Base-by-base conservation (phyloP, 2,797 vertebrate species). In the Botia kubotai region DNA sequence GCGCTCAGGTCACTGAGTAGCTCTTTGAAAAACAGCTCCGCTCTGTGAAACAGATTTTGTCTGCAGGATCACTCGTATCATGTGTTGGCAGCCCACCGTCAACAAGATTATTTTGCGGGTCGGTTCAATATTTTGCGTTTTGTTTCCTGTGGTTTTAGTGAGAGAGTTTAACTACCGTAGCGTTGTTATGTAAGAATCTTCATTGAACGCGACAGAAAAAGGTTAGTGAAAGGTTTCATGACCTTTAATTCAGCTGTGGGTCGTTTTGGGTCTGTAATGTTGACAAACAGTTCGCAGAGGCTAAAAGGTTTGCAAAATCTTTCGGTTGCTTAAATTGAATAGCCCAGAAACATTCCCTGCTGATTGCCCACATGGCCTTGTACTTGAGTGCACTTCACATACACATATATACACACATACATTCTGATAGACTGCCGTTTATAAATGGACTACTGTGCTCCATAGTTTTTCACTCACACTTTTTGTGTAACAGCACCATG, bases 21-120 rank as follows among this genome's bases (percentile, higher is more conserved):
- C 23, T 65, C 39, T 76, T 72, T 58, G 70, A 74, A 78, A 78
- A 75, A 71, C n/a, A 36, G 12, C 48, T 57, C 17, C 0, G 17
- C 71, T 58, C 48, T 71, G 69, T 66, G 52, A 79, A 75, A 60
- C 76, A 62, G 65, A 57, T 65, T 53, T 55, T 57, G 19, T 82
- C 65, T 84, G 43, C 74, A 48, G 76, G 74, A 76, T 72, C 69
- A 53, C 60, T 39, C 63, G 57, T 77, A 48, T 70, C 65, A 53
- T 78, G 29, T 57, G 46, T 55, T 39, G 50, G 26, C 70, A 6
- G 43, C 63, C 58, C 65, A 70, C 14, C 6, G 39, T 43, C 46
- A 52, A 26, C 26, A 6, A 33, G 53, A 65, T 78, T 26, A 79
- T 53, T 67, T 57, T 67, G 70, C n/a, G 21, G 33, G 60, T 71